phyloP scores from a whole-genome alignment of 2,113 vertebrate genomes.

The Apeltes quadracus region DNA sequence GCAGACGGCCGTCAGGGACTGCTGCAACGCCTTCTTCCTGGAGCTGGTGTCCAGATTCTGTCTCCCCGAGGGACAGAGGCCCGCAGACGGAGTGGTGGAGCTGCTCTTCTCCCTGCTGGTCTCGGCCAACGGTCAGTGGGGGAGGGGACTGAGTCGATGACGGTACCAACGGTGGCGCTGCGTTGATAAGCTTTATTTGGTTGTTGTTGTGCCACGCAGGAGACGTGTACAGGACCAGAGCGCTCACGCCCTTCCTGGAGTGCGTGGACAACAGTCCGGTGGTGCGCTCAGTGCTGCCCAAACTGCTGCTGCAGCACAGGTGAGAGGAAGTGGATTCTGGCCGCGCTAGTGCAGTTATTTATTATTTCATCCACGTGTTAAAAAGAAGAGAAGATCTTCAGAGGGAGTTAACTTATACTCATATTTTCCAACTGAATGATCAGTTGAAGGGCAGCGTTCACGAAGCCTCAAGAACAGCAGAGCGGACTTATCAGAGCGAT shows the following conservation, averaged over 20 bases:
- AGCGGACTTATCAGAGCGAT: no score
- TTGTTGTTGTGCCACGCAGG: slow-evolving; percentile 50
- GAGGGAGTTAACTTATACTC: no score
- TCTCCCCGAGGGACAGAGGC: slow-evolving; percentile 62
- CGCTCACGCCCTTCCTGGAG: slow-evolving; percentile 80
- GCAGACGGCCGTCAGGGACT: slow-evolving; percentile 51
- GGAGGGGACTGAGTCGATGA: no score
- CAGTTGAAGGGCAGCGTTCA: no score
- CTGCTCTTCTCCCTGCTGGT: slow-evolving; percentile 81
- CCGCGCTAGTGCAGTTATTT: neutral
- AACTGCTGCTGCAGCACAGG: slow-evolving; percentile 82
- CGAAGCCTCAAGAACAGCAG: no score
- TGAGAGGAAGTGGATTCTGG: slow-evolving; percentile 35
- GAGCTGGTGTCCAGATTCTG: slow-evolving; percentile 82
- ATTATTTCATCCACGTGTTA: neutral
- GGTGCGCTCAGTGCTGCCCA: slow-evolving; percentile 80
- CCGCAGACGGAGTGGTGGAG: slow-evolving; percentile 72
- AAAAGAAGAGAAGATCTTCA: no score
- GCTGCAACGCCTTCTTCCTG: slow-evolving; percentile 82
- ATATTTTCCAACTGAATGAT: no score
- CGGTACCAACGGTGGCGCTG: neutral
- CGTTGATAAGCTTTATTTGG: neutral
- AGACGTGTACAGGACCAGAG: slow-evolving; percentile 75
- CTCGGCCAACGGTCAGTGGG: slow-evolving; percentile 67
- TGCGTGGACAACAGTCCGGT: slow-evolving; percentile 81